Percentiles rank a stretch among this genome's conserved stretches.
Conservation (phyloP, 2,888 invertebrate species). For the Opisthograptis luteolata region DNA sequence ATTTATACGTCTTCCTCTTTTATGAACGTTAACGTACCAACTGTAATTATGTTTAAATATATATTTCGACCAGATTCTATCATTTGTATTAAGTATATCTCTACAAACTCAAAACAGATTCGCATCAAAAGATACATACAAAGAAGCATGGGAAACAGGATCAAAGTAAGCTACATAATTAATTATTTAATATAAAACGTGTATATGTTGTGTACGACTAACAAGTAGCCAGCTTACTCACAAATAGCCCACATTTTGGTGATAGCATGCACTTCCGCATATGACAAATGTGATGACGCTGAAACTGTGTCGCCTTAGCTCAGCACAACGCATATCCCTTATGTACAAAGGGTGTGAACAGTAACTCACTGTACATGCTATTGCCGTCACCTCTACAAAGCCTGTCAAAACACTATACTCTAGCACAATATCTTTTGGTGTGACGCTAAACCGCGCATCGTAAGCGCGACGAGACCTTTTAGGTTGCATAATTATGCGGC, state of each 20-base stretch:
- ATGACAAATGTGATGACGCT: constrained; percentile 46
- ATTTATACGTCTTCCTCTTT: background rate
- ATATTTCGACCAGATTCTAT: too few relatives aligned
- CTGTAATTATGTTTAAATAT: too few relatives aligned
- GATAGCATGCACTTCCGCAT: constrained; percentile 63
- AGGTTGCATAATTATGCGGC: constrained; percentile 64
- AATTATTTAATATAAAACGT: constrained; percentile 47
- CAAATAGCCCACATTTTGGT: constrained; percentile 62
- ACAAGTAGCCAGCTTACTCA: constrained; percentile 77
- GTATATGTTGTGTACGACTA: constrained; percentile 68
- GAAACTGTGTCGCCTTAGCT: constrained; percentile 50
- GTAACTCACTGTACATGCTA: constrained; percentile 53
- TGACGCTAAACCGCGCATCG: constrained; percentile 65
- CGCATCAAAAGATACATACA: constrained; percentile 33
- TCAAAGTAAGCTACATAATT: constrained; percentile 64
- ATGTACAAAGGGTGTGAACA: constrained; percentile 22
- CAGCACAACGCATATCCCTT: constrained; percentile 39
- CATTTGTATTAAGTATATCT: background rate
- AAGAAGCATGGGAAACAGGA: constrained; percentile 52
- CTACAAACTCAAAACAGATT: constrained; percentile 4
- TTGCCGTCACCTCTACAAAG: constrained; percentile 56
- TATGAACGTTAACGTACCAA: too few relatives aligned
- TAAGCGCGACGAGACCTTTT: constrained; percentile 56
- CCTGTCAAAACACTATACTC: constrained; percentile 63
- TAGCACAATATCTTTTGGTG: constrained; percentile 64